Evolutionary conservation across 2,113 vertebrate genomes (phyloP).

Genomic region (Pituophis catenifer): DNA sequence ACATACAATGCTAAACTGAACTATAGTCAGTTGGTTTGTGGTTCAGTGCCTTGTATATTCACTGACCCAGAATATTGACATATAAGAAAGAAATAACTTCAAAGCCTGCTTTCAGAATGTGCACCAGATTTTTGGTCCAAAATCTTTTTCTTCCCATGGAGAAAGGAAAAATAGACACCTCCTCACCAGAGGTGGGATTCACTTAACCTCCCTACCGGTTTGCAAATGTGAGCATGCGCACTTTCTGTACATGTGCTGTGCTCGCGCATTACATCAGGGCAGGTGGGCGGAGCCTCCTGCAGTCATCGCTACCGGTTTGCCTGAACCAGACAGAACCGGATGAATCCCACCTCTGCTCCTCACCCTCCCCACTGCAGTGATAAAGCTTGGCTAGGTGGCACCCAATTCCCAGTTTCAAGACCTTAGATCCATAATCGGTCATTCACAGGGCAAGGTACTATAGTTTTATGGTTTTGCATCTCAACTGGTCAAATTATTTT

Average conservation of each 20-base stretch:
- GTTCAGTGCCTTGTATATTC: neutral
- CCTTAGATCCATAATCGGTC: neutral
- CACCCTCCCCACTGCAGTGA: neutral
- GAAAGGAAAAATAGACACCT: neutral
- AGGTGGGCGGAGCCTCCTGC: too few species aligned
- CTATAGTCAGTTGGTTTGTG: neutral
- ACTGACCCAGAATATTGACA: neutral
- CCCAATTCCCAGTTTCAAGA: neutral
- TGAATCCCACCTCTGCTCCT: too few species aligned
- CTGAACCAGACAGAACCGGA: too few species aligned
- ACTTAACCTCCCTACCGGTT: too few species aligned
- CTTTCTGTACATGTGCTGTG: too few species aligned
- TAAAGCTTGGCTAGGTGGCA: neutral
- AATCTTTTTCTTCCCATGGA: neutral
- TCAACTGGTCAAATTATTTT: neutral
- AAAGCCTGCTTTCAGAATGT: neutral
- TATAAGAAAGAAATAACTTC: neutral
- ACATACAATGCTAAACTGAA: neutral
- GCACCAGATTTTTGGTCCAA: neutral
- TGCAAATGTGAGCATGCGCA: too few species aligned
- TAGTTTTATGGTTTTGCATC: neutral
- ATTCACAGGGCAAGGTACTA: neutral
- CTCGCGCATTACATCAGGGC: too few species aligned
- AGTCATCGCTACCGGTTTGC: too few species aligned
- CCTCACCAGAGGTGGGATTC: neutral